These are phyloP conservation scores for Sandelia bainsii DNA, from an alignment of 2,797 vertebrate genomes.

Conservation along the genomic window DNA sequence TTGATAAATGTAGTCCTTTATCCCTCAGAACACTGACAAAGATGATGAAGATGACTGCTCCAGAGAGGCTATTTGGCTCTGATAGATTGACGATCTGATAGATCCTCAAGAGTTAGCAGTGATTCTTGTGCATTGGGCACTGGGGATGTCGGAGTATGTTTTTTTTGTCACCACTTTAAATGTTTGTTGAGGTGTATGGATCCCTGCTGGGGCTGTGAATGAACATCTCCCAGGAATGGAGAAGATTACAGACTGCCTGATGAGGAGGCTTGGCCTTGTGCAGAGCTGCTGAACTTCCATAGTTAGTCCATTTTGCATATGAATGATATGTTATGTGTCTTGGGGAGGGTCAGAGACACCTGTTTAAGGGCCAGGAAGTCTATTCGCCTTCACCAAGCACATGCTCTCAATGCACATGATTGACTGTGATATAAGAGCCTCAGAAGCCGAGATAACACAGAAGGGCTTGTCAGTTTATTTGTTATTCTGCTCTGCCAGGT, in stretches of 20 bases:
- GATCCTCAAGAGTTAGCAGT: slow-evolving; percentile 54
- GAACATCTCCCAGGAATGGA: slow-evolving; percentile 68
- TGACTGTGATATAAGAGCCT: slow-evolving; percentile 58
- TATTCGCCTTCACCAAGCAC: slow-evolving; percentile 55
- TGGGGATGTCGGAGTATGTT: slow-evolving; percentile 50
- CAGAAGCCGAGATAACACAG: slow-evolving; percentile 58
- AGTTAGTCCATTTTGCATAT: slow-evolving; percentile 68
- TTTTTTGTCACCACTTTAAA: slow-evolving; percentile 59
- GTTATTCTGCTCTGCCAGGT: slow-evolving; percentile 62
- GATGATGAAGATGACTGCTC: slow-evolving; percentile 67
- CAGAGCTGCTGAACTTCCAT: slow-evolving; percentile 46
- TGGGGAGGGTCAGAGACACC: slow-evolving; percentile 61
- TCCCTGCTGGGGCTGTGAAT: slow-evolving; percentile 62
- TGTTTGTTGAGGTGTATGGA: slow-evolving; percentile 62
- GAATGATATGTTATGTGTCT: slow-evolving; percentile 64
- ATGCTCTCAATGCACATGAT: slow-evolving; percentile 55
- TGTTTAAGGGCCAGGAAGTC: slow-evolving; percentile 63
- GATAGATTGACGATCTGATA: slow-evolving; percentile 55
- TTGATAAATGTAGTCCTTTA: slow-evolving; percentile 39
- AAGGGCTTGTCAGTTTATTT: slow-evolving; percentile 59
- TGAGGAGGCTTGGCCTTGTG: slow-evolving; percentile 64
- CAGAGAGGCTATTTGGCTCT: slow-evolving; percentile 51
- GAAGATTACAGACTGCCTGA: slow-evolving; percentile 79
- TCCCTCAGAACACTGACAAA: slow-evolving; percentile 59
- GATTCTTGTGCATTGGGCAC: slow-evolving; percentile 54